Evolutionary conservation across 1,140 invertebrate genomes (phyloP), one percentile per base, ranked within the genome.

Genomic region (Eubasilissa regina): DNA sequence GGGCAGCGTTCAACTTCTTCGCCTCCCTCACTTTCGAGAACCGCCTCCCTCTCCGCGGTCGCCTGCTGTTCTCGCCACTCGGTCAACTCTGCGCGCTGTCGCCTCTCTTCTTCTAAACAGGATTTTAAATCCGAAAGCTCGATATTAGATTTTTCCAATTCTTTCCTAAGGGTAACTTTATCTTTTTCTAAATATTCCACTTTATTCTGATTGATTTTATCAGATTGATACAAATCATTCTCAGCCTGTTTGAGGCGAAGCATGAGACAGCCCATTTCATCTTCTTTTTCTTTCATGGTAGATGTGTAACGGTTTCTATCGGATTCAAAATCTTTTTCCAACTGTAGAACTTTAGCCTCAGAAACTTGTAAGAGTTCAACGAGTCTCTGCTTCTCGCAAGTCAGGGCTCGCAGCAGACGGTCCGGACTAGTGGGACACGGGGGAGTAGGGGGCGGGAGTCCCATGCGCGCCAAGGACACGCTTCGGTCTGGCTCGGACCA

Each of bases 401-500:
- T 44, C 19, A 81, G 44, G 43, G 19, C 15, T 35, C 75, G 6
- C 15, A 51, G 53, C 15, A 60, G 10, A 15, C 60, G n/a, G 4
- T 70, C 66, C 13, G 35, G 17, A 1, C 47, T 17, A 13, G 15
- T 13, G 45, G 70, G 70, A 13, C 77, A 51, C 0, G 95, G 6
- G 25, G 6, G 25, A 35, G 25, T 35, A 6, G 25, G 25, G 25
- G 25, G 25, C 25, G 25, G 25, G 6, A 35, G 25, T 35, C 25
- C 94, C 55, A 96, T 95, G 78, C 95, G 90, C 0, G 93, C 94
- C 75, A 94, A 85, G 0, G 95, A 96, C 0, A 96, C 94, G 75
- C 91, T 92, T 77, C 94, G 90, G 84, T 97, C 95, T 0, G 95
- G 95, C 85, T 96, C 95, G 0, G 95, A 96, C 92, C 95, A 96